These are phyloP conservation scores for Lochmaea crataegi DNA, from an alignment of 2,888 invertebrate species.

Conservation along the genomic window DNA sequence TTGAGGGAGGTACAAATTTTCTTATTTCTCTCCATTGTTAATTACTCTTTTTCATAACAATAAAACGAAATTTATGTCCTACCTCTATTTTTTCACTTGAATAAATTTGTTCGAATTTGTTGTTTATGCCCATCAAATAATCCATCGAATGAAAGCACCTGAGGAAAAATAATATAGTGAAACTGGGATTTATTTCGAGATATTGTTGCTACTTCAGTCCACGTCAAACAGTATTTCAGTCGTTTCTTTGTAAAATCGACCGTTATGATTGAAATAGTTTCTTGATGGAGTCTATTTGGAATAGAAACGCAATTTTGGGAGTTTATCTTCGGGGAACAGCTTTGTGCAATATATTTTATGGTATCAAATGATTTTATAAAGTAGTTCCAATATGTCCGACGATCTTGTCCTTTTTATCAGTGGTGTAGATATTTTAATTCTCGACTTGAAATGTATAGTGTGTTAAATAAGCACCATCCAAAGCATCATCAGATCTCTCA, in stretches of 20 bases:
- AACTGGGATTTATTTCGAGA: background rate
- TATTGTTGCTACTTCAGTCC: background rate
- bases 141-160: background rate
- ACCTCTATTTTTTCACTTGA: background rate
- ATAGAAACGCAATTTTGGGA: background rate
- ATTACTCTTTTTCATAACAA: no score
- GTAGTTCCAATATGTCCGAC: no score
- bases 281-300: background rate
- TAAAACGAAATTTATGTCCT: no score
- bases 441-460: no score
- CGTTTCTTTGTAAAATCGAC: constrained; percentile 1
- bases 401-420: no score
- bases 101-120: background rate
- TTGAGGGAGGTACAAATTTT: no score
- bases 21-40: no score
- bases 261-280: constrained; percentile 8
- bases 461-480: no score
- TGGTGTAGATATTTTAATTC: no score
- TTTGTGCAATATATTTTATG: background rate
- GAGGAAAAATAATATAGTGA: constrained; percentile 3
- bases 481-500: no score
- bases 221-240: background rate
- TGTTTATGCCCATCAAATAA: background rate
- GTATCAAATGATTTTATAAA: background rate
- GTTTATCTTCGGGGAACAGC: background rate